Evolutionary conservation across 2,797 vertebrate genomes (phyloP), one percentile per base, ranked within the genome.

Genomic region (Odontamblyopus rebecca): DNA sequence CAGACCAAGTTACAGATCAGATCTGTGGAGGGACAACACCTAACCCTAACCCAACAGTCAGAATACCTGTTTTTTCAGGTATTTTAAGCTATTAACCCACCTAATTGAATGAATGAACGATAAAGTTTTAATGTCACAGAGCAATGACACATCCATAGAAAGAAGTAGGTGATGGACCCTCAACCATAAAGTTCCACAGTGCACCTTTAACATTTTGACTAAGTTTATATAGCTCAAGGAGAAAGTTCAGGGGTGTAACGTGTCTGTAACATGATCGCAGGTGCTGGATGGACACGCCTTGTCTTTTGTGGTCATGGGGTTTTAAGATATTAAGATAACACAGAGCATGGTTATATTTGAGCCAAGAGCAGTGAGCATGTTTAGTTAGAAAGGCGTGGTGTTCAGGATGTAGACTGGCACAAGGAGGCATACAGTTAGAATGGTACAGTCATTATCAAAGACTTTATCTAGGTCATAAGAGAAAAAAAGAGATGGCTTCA

Each of bases 381-480:
- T 82, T 85, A 77, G 82, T 82, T 68, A 82, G 70, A 18, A 61
- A 86, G 89, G 88, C 74, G 89, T 82, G 82, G 84, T 85, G 67
- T 83, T 79, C 87, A 82, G 89, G 88, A 89, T 88, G 79, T 89
- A 15, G 66, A 29, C 19, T 71, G 27, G 60, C 9, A 60, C 38
- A 4, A 4, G 18, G n/a, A 56, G 64, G 18, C 2, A 57, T 19
- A 59, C 57, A 73, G 19, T 27, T 18, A 56, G 13, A 60, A 60
- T 2, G 18, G 19, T 38, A 51, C 27, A 69, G 19, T 57, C 32
- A 11, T 27, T 59, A 54, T 67, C 50, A 67, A 53, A 32, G 68
- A 41, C 2, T 16, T 19, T 29, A 29, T 68, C 29, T 13, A 65
- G 56, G 67, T 69, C 54, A 69, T 38, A 32, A 35, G 0, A 41